Evolutionary conservation across 2,888 invertebrate genomes (phyloP).

Genomic region (Eumerus sabulonum): DNA sequence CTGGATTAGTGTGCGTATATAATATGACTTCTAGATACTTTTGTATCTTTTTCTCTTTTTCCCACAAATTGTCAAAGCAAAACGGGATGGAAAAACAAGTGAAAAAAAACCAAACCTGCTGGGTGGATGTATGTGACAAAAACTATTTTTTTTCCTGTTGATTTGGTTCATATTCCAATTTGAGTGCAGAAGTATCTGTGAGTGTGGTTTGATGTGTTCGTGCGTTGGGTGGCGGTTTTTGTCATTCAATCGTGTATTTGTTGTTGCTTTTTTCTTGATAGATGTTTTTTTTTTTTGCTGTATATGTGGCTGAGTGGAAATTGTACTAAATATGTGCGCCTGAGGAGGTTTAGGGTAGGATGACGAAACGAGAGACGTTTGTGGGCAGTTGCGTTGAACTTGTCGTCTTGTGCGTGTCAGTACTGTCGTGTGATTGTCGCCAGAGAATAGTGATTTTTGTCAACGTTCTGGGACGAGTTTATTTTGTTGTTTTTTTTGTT

Average conservation of each 20-base stretch:
- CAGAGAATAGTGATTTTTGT: slow-evolving; percentile 33
- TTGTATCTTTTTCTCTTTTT: slow-evolving; percentile 59
- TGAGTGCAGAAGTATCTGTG: slow-evolving; percentile 9
- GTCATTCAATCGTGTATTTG: slow-evolving; percentile 48
- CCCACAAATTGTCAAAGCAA: slow-evolving; percentile 15
- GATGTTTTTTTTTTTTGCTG: slow-evolving; percentile 12
- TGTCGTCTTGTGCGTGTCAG: slow-evolving; percentile 77
- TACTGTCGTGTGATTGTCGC: slow-evolving; percentile 47
- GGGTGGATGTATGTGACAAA: slow-evolving; percentile 50
- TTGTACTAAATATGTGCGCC: slow-evolving; percentile 49
- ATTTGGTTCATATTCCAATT: slow-evolving; percentile 2
- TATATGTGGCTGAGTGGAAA: slow-evolving; percentile 35
- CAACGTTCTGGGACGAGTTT: slow-evolving; percentile 23
- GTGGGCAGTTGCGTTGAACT: slow-evolving; percentile 78
- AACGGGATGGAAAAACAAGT: slow-evolving; percentile 12
- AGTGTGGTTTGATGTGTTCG: slow-evolving; percentile 8
- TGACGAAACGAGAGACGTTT: slow-evolving; percentile 70
- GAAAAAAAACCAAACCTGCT: slow-evolving; percentile 10
- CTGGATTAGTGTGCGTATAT: not conserved
- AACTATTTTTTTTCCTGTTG: slow-evolving; percentile 41
- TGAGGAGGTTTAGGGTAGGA: slow-evolving; percentile 67
- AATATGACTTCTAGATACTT: slow-evolving; percentile 36
- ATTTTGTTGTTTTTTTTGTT: slow-evolving; percentile 5
- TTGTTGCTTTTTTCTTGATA: not conserved
- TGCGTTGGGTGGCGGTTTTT: slow-evolving; percentile 59